Evolutionary conservation across 2,797 vertebrate genomes (phyloP), one percentile per base, ranked within the genome.

Genomic region (Euthynnus affinis): DNA sequence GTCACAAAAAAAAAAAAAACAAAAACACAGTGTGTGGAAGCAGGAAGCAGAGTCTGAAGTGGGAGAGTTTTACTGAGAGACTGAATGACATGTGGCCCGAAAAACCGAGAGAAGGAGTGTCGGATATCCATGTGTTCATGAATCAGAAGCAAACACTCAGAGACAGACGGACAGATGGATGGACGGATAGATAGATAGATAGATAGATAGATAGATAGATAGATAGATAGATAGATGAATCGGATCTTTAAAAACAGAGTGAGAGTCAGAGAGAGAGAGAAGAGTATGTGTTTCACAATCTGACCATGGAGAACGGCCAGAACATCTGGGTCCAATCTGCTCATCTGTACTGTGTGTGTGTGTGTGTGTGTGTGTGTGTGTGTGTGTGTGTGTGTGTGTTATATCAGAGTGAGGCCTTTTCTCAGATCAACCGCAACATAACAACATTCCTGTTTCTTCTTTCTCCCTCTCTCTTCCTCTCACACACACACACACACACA

Each of bases 311-410:
- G 37, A 60, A 78, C 1, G 42, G 80, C 82, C 88, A 87, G 81
- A 89, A 92, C 91, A 92, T 93, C 92, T 93, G 91, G 89, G 78
- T 87, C 82, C 87, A 86, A 92, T 93, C 85, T 87, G 86, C 85
- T 74, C 83, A 88, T 85, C 80, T 79, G 82, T 57, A 72, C 74
- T 53, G 59, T 76, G n/a, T n/a, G n/a, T n/a, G n/a, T 63, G 66
- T 69, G 64, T 49, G 69, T 80, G 68, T 59, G 51, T 42, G 70
- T 42, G 53, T 49, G 77, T 72, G 67, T 66, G 61, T 32, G 65
- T 32, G 60, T 34, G 67, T 64, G 52, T 48, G 46, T 78, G 66
- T 40, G 61, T 44, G 56, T 70, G 68, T 76, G 60, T 81, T 55
- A 25, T 55, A 75, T 80, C 49, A 42, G 60, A 83, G 61, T n/a